These are phyloP conservation scores for Neosalanx taihuensis DNA, from an alignment of 2,797 vertebrate genomes.

Conservation along the genomic window DNA sequence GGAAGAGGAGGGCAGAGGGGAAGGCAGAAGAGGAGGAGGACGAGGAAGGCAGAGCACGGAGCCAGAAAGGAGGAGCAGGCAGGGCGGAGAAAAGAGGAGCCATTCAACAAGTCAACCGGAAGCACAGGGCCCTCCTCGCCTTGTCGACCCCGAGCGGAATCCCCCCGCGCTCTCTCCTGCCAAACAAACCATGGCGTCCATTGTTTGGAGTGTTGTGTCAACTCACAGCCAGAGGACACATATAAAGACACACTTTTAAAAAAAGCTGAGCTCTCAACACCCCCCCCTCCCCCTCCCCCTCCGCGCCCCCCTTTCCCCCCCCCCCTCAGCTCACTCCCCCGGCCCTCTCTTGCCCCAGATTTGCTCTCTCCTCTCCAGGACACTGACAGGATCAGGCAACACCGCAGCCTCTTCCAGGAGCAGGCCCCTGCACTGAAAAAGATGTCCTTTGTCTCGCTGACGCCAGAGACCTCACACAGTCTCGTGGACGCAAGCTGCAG, in stretches of 20 bases:
- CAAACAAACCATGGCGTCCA: slow-evolving; percentile 84
- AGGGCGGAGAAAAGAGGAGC: background rate
- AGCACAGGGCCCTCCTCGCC: slow-evolving; percentile 69
- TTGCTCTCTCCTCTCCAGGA: slow-evolving; percentile 36
- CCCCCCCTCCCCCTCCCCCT: slow-evolving; percentile 32
- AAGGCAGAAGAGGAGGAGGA: too few species aligned
- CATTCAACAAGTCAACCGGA: slow-evolving; percentile 55
- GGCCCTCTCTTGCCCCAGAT: slow-evolving; percentile 15
- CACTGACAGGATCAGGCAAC: slow-evolving; percentile 45
- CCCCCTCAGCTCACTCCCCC: too few species aligned
- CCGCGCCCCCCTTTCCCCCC: slow-evolving; percentile 38
- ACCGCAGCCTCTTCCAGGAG: slow-evolving; percentile 45
- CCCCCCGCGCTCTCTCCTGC: slow-evolving; percentile 69
- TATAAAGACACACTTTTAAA: slow-evolving; percentile 86
- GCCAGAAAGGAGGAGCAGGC: background rate
- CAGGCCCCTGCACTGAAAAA: slow-evolving; percentile 55
- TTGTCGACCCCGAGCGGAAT: slow-evolving; percentile 83
- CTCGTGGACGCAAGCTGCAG: slow-evolving; percentile 38
- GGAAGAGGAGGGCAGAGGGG: background rate
- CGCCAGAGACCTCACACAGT: slow-evolving; percentile 57
- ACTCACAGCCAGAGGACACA: slow-evolving; percentile 73
- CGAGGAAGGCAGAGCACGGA: too few species aligned
- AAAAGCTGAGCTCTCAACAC: slow-evolving; percentile 62
- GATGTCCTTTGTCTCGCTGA: slow-evolving; percentile 58
- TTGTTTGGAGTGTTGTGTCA: slow-evolving; percentile 80